Conservation (phyloP, 2,113 vertebrate species). For the Ceyx melanurus region DNA sequence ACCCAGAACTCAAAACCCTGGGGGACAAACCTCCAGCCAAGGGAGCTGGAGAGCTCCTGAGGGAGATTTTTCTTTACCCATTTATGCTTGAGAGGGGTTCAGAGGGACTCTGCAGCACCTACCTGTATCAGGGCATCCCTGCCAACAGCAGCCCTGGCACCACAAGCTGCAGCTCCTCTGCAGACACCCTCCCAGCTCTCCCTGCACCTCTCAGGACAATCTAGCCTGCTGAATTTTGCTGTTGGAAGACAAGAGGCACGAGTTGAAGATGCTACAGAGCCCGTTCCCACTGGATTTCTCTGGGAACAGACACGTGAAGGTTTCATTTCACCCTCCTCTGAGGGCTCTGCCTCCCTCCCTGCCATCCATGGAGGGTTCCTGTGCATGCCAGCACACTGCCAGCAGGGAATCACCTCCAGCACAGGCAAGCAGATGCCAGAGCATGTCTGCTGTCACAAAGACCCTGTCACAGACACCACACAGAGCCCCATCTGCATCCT, state of each 20-base stretch:
- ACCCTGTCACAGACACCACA: not conserved
- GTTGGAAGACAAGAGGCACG: not conserved
- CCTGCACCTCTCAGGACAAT: not conserved
- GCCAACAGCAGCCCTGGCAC: not conserved
- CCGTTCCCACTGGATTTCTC: not conserved
- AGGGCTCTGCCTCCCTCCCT: not conserved
- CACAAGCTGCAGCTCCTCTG: not conserved
- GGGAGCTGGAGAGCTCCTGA: not conserved
- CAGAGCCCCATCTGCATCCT: not conserved
- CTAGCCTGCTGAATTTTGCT: not conserved
- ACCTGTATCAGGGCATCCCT: too few relatives aligned
- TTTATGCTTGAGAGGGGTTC: too few relatives aligned
- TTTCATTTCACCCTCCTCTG: not conserved
- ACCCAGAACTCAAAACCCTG: accelerated
- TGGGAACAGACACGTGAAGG: not conserved
- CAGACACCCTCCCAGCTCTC: not conserved
- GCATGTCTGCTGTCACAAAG: not conserved
- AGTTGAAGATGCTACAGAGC: not conserved
- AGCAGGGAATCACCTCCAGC: not conserved
- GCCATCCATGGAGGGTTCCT: not conserved
- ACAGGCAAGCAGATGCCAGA: not conserved
- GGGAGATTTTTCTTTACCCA: too few relatives aligned
- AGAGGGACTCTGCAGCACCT: accelerated
- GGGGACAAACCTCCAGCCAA: not conserved
- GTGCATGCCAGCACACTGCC: not conserved